These are phyloP conservation scores for Andrena dorsata DNA, from an alignment of 2,888 invertebrate species.

Conservation along the genomic window DNA sequence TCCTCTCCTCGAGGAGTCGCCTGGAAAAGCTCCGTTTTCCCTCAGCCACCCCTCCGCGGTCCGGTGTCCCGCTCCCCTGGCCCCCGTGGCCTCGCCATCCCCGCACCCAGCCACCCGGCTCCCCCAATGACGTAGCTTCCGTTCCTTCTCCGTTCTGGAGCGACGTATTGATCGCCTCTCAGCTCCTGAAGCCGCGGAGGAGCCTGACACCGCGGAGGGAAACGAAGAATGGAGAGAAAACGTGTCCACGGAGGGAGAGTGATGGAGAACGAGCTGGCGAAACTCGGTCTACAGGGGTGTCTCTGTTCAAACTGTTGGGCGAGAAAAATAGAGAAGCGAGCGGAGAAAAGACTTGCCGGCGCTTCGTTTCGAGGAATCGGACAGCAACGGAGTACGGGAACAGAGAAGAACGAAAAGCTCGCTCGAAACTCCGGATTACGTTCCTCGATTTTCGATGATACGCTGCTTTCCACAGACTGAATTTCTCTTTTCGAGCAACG, in stretches of 20 bases:
- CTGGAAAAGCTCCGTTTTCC: slow-evolving; percentile 69
- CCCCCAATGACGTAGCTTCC: slow-evolving; percentile 75
- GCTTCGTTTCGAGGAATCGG: neutral
- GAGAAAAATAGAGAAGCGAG: slow-evolving; percentile 50
- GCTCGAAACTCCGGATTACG: neutral
- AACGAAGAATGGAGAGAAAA: slow-evolving; percentile 68
- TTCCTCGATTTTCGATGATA: too few relatives aligned
- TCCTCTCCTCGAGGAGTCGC: slow-evolving; percentile 69
- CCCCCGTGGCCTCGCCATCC: slow-evolving; percentile 21
- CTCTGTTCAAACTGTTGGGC: slow-evolving; percentile 51
- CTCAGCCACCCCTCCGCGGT: slow-evolving; percentile 51
- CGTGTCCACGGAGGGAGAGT: slow-evolving; percentile 55
- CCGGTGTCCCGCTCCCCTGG: neutral
- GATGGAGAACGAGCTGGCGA: slow-evolving; percentile 34
- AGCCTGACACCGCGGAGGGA: slow-evolving; percentile 72
- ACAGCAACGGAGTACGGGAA: neutral
- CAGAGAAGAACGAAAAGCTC: neutral
- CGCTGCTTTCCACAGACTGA: too few relatives aligned
- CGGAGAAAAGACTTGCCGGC: slow-evolving; percentile 34
- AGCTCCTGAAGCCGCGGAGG: slow-evolving; percentile 72
- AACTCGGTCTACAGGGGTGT: slow-evolving; percentile 41
- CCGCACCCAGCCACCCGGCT: slow-evolving; percentile 47
- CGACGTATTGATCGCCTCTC: slow-evolving; percentile 83
- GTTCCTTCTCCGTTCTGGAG: slow-evolving; percentile 77
- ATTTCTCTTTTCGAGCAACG: too few relatives aligned